These are phyloP conservation scores for Anguilla japonica DNA, from an alignment of 2,113 vertebrate species.

Conservation along the genomic window DNA sequence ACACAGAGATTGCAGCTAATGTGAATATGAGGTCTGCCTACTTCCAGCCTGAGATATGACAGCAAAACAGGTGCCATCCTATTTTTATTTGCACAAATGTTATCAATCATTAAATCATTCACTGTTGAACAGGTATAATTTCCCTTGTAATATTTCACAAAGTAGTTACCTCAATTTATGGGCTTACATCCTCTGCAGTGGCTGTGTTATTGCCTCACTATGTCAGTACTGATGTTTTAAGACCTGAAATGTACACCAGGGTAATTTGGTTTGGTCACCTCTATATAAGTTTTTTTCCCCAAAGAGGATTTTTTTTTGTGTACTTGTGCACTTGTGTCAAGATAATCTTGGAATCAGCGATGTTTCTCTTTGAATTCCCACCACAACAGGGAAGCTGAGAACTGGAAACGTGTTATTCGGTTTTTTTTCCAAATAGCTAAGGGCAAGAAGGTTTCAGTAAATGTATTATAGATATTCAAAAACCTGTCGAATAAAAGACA, in stretches of 20 bases:
- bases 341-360: background rate
- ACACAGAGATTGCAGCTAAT: background rate
- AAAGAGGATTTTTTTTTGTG: background rate
- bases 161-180: too few species aligned
- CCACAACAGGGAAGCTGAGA: background rate
- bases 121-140: background rate
- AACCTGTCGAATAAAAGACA: too few species aligned
- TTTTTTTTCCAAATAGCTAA: background rate
- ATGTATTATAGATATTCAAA: too few species aligned
- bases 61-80: background rate
- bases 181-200: too few species aligned
- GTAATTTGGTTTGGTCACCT: conserved; percentile 13
- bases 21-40: background rate
- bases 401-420: background rate
- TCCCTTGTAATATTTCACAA: background rate
- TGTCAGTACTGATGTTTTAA: background rate
- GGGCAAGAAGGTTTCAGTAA: too few species aligned
- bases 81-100: background rate
- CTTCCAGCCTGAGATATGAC: background rate
- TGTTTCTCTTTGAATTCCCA: background rate
- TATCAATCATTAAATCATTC: background rate
- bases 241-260: background rate
- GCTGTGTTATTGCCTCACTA: background rate
- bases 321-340: background rate
- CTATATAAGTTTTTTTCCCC: background rate